Conservation (phyloP, 2,888 invertebrate genomes). For the Dryomyza anilis region DNA sequence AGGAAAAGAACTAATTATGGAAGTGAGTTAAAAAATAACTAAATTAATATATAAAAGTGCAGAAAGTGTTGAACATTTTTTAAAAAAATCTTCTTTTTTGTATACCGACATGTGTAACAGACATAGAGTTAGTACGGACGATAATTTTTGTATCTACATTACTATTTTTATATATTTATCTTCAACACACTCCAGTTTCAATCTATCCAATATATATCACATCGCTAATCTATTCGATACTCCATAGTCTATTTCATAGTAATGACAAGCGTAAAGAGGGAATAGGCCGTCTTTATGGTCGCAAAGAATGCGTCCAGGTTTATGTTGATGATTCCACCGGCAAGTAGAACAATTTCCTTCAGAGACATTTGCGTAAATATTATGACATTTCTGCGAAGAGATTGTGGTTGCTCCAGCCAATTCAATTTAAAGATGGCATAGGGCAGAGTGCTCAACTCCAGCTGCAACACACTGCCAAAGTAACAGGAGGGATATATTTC, state of each 20-base stretch:
- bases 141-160: too few relatives aligned
- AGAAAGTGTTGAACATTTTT: too few relatives aligned
- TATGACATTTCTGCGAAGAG: constrained; percentile 27
- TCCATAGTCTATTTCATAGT: constrained; percentile 30
- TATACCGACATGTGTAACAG: too few relatives aligned
- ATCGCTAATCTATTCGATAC: too few relatives aligned
- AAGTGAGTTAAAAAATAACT: too few relatives aligned
- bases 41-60: too few relatives aligned
- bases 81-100: too few relatives aligned
- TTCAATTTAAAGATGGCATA: constrained; percentile 39
- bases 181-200: too few relatives aligned
- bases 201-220: too few relatives aligned
- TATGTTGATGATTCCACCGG: constrained; percentile 37
- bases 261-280: constrained; percentile 35
- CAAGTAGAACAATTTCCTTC: constrained; percentile 27
- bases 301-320: constrained; percentile 36
- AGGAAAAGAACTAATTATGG: too few relatives aligned
- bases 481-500: constrained; percentile 38
- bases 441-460: constrained; percentile 32
- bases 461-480: constrained; percentile 34
- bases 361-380: constrained; percentile 32
- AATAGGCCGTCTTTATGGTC: constrained; percentile 36
- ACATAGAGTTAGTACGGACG: too few relatives aligned
- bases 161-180: too few relatives aligned
- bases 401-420: constrained; percentile 31